Evolutionary conservation across 2,797 vertebrate genomes (phyloP).

Genomic region (Kryptolebias ocellatus): DNA sequence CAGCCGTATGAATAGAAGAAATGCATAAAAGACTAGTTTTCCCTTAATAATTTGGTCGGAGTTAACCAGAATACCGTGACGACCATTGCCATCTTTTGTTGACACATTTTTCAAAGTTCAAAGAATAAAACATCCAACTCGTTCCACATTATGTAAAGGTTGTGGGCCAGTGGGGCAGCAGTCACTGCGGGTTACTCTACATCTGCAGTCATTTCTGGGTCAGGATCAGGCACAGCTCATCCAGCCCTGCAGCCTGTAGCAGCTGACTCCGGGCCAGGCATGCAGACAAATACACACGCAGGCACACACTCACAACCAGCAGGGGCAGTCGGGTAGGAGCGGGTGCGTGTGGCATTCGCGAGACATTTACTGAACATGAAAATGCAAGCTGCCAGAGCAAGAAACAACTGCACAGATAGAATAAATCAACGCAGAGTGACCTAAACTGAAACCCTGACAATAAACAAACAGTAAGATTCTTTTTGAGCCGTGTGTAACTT

Average conservation of each 20-base stretch:
- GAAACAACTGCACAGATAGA: too few relatives aligned
- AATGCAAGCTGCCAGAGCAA: background rate
- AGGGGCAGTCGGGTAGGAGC: constrained; percentile 17
- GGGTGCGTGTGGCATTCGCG: background rate
- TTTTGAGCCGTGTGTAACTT: background rate
- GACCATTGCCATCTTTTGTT: background rate
- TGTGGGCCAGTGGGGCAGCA: constrained; percentile 65
- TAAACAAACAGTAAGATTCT: background rate
- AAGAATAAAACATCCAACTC: background rate
- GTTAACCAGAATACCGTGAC: too few relatives aligned
- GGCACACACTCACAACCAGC: constrained; percentile 19
- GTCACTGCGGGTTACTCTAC: constrained; percentile 60
- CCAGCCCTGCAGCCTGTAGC: constrained; percentile 51
- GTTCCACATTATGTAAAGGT: constrained; percentile 22
- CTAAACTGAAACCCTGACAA: background rate
- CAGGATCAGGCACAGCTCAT: constrained; percentile 66
- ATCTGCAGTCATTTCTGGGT: constrained; percentile 71
- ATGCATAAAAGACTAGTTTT: background rate
- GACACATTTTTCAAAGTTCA: background rate
- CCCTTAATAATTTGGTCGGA: too few relatives aligned
- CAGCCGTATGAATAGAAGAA: background rate
- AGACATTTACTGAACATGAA: background rate
- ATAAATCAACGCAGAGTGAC: background rate
- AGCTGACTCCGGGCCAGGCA: constrained; percentile 67
- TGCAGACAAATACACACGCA: constrained; percentile 4